These are phyloP conservation scores for Petrophora chlorosata DNA, from an alignment of 2,888 invertebrate genomes.

Conservation along the genomic window DNA sequence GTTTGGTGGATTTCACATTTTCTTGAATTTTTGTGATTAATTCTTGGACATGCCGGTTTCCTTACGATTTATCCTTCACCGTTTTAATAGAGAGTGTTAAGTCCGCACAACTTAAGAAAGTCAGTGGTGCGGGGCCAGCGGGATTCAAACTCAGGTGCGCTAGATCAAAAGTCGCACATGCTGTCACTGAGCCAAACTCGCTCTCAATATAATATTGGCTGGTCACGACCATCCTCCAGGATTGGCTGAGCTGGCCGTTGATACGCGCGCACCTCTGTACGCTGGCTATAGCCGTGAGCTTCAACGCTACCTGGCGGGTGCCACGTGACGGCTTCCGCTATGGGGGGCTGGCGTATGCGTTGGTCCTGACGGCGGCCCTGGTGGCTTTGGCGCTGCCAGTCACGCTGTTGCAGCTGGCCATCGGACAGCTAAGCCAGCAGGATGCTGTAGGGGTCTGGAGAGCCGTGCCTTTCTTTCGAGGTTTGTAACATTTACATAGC, in stretches of 20 bases:
- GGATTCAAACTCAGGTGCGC: too few species aligned
- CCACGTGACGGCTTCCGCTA: constrained; percentile 78
- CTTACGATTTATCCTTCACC: too few species aligned
- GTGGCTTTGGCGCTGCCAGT: constrained; percentile 81
- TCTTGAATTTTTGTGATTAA: too few species aligned
- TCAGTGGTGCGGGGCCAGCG: too few species aligned
- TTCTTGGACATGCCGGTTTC: too few species aligned
- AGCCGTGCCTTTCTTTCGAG: constrained; percentile 86
- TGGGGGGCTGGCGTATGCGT: constrained; percentile 80
- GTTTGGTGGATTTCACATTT: too few species aligned
- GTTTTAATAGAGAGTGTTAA: too few species aligned
- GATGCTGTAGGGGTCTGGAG: constrained; percentile 86
- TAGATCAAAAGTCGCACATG: too few species aligned
- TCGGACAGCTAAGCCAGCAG: constrained; percentile 86
- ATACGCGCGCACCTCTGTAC: constrained; percentile 73
- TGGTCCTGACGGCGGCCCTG: constrained; percentile 76
- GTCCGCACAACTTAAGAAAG: too few species aligned
- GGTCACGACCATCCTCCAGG: constrained; percentile 37
- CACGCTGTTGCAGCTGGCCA: constrained; percentile 84
- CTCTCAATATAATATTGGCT: too few species aligned
- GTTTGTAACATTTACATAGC: constrained; percentile 53
- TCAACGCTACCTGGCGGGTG: constrained; percentile 83
- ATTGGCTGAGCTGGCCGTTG: constrained; percentile 54
- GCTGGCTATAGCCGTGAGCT: constrained; percentile 80
- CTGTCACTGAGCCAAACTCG: too few species aligned